phyloP scores from a whole-genome alignment of 64 coral and sea anemone genomes.

The Stichodactyla mertensii region DNA sequence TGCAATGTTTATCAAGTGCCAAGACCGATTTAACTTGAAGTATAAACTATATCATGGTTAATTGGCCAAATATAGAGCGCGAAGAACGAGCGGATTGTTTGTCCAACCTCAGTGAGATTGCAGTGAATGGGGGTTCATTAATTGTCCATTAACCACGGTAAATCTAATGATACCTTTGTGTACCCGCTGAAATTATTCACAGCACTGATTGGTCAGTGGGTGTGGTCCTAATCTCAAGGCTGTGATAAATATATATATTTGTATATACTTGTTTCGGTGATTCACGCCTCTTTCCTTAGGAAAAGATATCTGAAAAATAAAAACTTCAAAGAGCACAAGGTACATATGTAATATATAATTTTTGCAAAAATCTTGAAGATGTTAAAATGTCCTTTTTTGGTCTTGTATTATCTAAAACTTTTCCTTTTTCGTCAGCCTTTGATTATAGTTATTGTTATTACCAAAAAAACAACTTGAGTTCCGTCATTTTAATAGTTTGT shows the following conservation, averaged over 20 bases:
- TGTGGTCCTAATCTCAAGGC: not conserved
- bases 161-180: conserved; percentile 14
- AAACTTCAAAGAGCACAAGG: too few species aligned
- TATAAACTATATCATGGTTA: conserved; percentile 27
- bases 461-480: not conserved
- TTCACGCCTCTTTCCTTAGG: too few species aligned
- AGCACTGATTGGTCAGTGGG: not conserved
- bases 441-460: too few species aligned
- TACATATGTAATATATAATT: too few species aligned
- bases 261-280: too few species aligned
- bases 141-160: conserved; percentile 27
- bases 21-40: not conserved
- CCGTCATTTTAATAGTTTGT: not conserved
- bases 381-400: too few species aligned
- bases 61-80: conserved; percentile 11
- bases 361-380: too few species aligned
- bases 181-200: not conserved
- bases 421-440: not conserved
- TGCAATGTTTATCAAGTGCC: conserved; percentile 12
- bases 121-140: conserved; percentile 6
- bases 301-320: too few species aligned
- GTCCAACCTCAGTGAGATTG: not conserved
- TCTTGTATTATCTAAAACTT: not conserved
- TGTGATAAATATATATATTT: not conserved
- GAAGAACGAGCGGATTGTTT: conserved; percentile 2